Conservation (phyloP, 2,113 vertebrate species). For the Corythaixoides concolor region DNA sequence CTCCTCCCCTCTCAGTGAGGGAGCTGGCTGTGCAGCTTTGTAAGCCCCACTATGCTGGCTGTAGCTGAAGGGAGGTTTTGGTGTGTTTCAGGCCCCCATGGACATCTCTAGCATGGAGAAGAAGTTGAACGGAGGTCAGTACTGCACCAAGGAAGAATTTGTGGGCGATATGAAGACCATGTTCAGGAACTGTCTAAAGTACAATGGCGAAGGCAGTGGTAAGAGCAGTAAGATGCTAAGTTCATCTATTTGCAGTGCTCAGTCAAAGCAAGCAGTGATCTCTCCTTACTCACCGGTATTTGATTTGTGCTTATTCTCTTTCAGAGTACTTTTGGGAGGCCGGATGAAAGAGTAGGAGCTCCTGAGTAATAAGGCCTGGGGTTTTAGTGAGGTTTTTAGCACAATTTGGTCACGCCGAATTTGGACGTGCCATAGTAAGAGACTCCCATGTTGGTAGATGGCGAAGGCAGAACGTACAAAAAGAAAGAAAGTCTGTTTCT, state of each 20-base stretch:
- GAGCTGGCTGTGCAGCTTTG: not conserved
- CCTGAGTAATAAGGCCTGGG: not conserved
- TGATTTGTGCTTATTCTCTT: not conserved
- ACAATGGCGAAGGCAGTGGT: constrained; percentile 97
- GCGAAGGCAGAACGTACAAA: not conserved
- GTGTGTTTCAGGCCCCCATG: constrained; percentile 87
- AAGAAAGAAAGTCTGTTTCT: not conserved
- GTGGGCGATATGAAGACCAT: constrained; percentile 95
- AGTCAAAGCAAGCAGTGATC: not conserved
- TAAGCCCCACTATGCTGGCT: not conserved
- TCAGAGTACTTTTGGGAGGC: not conserved
- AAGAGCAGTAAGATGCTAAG: constrained; percentile 52
- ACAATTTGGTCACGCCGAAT: not conserved
- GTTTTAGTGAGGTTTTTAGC: not conserved
- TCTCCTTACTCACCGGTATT: not conserved
- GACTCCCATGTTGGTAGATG: not conserved
- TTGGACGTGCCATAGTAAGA: not conserved
- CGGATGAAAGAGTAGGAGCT: not conserved
- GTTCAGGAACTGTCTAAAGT: constrained; percentile 95
- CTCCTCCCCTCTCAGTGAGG: not conserved
- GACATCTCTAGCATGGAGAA: constrained; percentile 96
- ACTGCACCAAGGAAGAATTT: constrained; percentile 94
- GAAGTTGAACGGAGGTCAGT: constrained; percentile 91
- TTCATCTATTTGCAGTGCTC: not conserved
- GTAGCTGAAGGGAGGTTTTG: not conserved